phyloP scores from a whole-genome alignment of 2,113 vertebrate genomes.

The Myanophis thanlyinensis region DNA sequence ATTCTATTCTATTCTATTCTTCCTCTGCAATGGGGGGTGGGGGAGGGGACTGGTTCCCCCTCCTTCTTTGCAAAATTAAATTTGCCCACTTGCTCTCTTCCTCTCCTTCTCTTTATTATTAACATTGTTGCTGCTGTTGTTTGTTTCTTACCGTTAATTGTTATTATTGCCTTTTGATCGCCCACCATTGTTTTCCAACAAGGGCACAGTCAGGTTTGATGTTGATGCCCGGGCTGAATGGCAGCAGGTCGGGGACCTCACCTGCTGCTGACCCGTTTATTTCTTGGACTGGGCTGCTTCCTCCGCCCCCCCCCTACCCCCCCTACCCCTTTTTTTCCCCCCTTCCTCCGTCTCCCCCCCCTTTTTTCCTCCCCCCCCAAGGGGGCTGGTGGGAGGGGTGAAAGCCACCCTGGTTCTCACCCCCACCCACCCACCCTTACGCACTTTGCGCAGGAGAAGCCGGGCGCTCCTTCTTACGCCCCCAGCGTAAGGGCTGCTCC shows the following conservation, averaged over 20 bases:
- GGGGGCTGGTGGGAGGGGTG: too few species aligned
- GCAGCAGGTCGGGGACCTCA: neutral
- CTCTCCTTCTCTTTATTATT: too few species aligned
- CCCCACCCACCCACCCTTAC: neutral
- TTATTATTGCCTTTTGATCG: too few species aligned
- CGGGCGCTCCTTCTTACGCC: neutral
- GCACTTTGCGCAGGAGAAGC: constrained; percentile 37
- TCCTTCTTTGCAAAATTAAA: neutral
- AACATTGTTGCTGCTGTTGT: too few species aligned
- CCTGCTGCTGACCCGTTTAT: neutral
- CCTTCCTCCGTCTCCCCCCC: neutral
- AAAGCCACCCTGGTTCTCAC: neutral
- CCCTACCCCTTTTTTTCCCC: accelerated
- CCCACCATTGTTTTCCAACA: neutral
- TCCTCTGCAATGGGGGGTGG: too few species aligned
- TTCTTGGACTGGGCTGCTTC: neutral
- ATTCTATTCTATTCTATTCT: neutral
- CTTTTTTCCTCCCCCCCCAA: neutral
- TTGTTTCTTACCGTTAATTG: too few species aligned
- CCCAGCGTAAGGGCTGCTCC: neutral
- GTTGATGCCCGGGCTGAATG: too few species aligned
- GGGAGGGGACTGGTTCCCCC: too few species aligned
- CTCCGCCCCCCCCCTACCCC: too few species aligned
- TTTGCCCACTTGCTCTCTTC: too few species aligned
- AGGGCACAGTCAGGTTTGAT: neutral